Base-by-base conservation (phyloP, 1,140 invertebrate genomes). In the Pristionchus pacificus region DNA sequence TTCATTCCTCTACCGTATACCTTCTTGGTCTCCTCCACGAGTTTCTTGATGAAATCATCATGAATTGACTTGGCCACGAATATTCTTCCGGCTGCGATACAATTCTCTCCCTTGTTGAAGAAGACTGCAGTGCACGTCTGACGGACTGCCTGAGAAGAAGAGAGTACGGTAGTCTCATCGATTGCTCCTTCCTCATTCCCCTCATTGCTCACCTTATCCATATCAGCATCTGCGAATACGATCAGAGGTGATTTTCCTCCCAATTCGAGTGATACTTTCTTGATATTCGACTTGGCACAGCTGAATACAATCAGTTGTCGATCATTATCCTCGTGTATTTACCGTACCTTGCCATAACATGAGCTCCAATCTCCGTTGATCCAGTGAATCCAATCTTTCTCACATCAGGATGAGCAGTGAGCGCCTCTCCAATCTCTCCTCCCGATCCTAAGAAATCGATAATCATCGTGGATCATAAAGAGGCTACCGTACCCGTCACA, bases 21-120 rank as follows among this genome's bases (percentile, higher is more conserved):
- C 82, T 95, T 94, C 78, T 90, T 91, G 0, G 91, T 90, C 85
- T 96, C 93, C 68, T 88, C 88, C 0, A 76, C 62, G 60, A 77
- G 49, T 30, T 66, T 68, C 31, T 31, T 73, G 32, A 77, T 61
- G 25, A 77, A 73, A 57, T 63, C 30, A 78, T 97, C 93, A 79
- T 97, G 91, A 64, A 97, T 92, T 0, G 87, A 88, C 74, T 92
- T 90, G 83, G 96, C 93, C 0, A 97, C 90, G 86, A 97, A 97
- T 0, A 97, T 80, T 10, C 95, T 88, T n/a, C 94, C 94, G 32
- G 94, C 95, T 3, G 95, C 93, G 77, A 97, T 97, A 84, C 95
- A 98, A 83, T 97, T 97, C 86, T 98, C 93, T 67, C 95, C 95
- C 83, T 97, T 97, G 84, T 97, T 97, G 86, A 97, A 97, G 85